phyloP scores from a whole-genome alignment of 2,113 vertebrate genomes.

The Lanius ludovicianus region DNA sequence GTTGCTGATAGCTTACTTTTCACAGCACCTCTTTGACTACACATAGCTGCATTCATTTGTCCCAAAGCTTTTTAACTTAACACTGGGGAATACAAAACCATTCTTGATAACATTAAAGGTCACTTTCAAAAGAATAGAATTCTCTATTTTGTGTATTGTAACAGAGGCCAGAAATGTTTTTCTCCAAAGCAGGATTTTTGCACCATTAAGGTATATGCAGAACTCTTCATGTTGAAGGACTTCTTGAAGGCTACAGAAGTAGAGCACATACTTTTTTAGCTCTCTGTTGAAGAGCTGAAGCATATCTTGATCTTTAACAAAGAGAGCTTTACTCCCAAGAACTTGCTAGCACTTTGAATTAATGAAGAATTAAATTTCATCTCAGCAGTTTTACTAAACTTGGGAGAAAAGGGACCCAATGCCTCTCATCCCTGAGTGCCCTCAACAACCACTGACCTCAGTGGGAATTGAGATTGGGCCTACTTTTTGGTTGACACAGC shows the following conservation, averaged over 20 bases:
- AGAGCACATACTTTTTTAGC: background rate
- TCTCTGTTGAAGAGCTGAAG: background rate
- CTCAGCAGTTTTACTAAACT: conserved; percentile 18
- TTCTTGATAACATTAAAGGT: background rate
- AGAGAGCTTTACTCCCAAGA: background rate
- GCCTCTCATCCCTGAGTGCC: background rate
- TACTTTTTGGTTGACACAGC: background rate
- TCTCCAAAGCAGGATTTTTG: background rate
- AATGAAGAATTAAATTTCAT: conserved; percentile 32
- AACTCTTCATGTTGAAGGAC: background rate
- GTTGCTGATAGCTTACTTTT: background rate
- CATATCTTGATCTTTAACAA: background rate
- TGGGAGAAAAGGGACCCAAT: background rate
- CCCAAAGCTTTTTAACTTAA: background rate
- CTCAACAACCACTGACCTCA: background rate
- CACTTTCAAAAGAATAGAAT: background rate
- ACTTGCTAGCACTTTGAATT: conserved; percentile 30
- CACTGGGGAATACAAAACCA: background rate
- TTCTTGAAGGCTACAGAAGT: background rate
- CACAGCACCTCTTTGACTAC: background rate
- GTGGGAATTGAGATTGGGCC: background rate
- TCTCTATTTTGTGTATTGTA: background rate
- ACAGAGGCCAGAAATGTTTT: background rate
- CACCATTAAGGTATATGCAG: background rate
- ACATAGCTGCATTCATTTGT: background rate